A percentile compares a stretch with the other conserved stretches of the same genome.
phyloP scores from a whole-genome alignment of 2,113 vertebrate genomes.

The Peromyscus maniculatus region DNA sequence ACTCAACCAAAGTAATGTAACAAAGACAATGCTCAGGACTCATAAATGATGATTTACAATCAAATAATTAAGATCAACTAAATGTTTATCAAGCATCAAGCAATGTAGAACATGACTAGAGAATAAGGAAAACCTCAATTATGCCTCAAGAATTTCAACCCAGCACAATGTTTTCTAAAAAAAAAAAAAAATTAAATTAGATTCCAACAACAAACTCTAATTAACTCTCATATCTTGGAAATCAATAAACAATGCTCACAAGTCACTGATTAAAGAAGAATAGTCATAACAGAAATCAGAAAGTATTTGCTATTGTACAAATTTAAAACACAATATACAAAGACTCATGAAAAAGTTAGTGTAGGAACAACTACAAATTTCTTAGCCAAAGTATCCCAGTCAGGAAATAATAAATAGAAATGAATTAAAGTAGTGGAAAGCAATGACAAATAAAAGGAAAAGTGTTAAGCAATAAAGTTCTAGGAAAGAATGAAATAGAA shows the following conservation, averaged over 20 bases:
- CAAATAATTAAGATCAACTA: conserved; percentile 29
- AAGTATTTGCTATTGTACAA: background rate
- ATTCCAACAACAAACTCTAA: background rate
- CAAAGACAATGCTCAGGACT: background rate
- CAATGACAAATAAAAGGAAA: background rate
- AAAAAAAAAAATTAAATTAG: background rate
- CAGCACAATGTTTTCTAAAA: background rate
- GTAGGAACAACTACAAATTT: background rate
- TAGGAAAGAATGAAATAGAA: background rate
- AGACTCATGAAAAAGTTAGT: background rate
- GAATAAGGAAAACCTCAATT: conserved; percentile 30
- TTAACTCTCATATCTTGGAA: background rate
- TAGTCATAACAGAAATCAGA: background rate
- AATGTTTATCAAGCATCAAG: conserved; percentile 24
- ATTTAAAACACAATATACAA: background rate
- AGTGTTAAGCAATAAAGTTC: background rate
- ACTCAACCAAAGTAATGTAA: background rate
- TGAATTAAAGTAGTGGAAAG: background rate
- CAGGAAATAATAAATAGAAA: conserved; percentile 34
- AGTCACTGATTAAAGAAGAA: background rate
- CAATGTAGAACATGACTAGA: background rate
- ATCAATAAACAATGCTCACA: conserved; percentile 26
- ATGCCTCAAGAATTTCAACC: background rate
- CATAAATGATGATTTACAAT: conserved; percentile 4
- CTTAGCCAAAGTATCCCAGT: background rate